A percentile compares a stretch with the other conserved stretches of the same genome.
Conservation (phyloP, 2,113 vertebrate genomes). For the Engystomops pustulosus region DNA sequence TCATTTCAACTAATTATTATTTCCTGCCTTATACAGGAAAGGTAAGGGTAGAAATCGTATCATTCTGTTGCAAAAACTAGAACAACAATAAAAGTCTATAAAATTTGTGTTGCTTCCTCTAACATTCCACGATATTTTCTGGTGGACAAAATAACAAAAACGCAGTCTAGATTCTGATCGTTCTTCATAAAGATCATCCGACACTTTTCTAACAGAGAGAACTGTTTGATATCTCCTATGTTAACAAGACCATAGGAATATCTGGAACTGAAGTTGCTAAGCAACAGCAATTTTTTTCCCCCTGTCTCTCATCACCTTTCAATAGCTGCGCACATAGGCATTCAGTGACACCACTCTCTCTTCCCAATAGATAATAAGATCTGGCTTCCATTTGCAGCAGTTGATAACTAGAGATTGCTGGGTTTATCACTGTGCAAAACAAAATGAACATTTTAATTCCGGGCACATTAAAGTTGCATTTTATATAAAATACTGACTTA, state of each 20-base stretch:
- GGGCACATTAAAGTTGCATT: neutral
- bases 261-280: constrained; percentile 38
- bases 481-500: neutral
- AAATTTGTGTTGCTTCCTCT: too few species aligned
- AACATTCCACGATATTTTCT: neutral
- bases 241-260: constrained; percentile 42
- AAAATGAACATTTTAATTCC: constrained; percentile 4
- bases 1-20: neutral
- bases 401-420: constrained; percentile 21
- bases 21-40: neutral
- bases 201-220: constrained; percentile 15
- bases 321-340: constrained; percentile 28
- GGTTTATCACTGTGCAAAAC: constrained; percentile 1
- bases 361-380: constrained; percentile 32
- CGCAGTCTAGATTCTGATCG: neutral
- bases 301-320: constrained; percentile 34
- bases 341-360: constrained; percentile 12
- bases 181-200: constrained; percentile 21
- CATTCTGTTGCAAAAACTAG: neutral
- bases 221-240: constrained; percentile 40
- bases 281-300: constrained; percentile 28
- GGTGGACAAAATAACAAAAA: neutral
- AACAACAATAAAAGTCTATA: neutral
- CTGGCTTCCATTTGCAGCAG: constrained; percentile 29
- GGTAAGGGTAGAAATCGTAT: neutral